Base-by-base conservation (phyloP, 2,797 vertebrate genomes). In the Coilia nasus region DNA sequence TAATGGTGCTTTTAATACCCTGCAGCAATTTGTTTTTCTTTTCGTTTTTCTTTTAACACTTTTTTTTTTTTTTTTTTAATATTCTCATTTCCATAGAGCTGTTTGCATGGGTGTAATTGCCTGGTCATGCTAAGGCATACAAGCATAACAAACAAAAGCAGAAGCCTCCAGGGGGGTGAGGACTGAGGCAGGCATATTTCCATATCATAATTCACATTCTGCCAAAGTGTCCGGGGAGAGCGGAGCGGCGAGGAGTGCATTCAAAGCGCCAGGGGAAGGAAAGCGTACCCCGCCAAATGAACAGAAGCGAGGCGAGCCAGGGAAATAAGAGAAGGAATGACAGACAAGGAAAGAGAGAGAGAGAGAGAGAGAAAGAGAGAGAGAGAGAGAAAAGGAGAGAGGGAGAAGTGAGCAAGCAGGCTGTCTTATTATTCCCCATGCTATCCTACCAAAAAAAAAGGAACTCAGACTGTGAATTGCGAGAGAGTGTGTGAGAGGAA, bases 161-260 rank as follows among this genome's bases (percentile, higher is more conserved):
- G 15, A 9, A 25, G 71, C 31, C 35, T 78, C 35, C 4, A 78
- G 71, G 31, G 64, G 50, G 7, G 50, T 54, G 50, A 54, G 50
- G 46, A 47, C 46, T 10, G 50, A 54, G 50, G 50, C 50, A 54
- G 50, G 50, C 50, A 5, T 25, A 78, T 78, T 78, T 78, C 19
- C 71, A 78, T 78, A 41, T 78, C 71, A 78, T 78, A 44, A 78
- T 78, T 78, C 71, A 78, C 71, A 78, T 78, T 78, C 35, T 78
- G 71, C 15, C 71, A 44, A 78, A 78, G 71, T 7, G 71, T 78
- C 71, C 31, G 10, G 15, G 17, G 31, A 44, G 71, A 31, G 2
- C 12, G 28, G 67, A 44, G 71, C 6, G 35, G 28, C 6, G 71
- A 35, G 35, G 71, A 78, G 71, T 78, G 71, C 71, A 78, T 78